These are phyloP conservation scores for Nematopogon swammerdamellus DNA, from an alignment of 2,888 invertebrate species.

Conservation along the genomic window DNA sequence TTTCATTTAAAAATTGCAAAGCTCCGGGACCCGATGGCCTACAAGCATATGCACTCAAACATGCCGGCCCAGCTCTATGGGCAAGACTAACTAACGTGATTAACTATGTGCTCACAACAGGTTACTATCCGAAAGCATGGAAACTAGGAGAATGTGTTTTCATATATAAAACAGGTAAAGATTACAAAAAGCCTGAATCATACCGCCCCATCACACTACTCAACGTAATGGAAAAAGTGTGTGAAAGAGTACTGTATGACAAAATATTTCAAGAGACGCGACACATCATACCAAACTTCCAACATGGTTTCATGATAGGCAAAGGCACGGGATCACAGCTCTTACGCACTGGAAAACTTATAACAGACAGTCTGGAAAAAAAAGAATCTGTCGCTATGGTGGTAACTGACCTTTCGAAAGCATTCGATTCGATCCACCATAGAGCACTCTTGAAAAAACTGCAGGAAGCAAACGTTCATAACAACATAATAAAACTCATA, in stretches of 20 bases:
- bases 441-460: not conserved
- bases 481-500: conserved; percentile 1
- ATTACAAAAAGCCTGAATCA: not conserved
- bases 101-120: not conserved
- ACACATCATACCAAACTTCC: not conserved
- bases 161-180: conserved; percentile 1
- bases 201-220: not conserved
- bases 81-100: not conserved
- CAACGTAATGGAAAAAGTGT: not conserved
- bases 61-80: too few relatives aligned
- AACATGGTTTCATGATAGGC: not conserved
- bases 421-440: conserved; percentile 2
- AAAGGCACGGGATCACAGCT: not conserved
- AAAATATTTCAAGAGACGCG: not conserved
- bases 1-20: not conserved
- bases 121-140: conserved; percentile 1
- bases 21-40: not conserved
- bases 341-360: not conserved
- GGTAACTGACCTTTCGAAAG: not conserved
- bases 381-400: not conserved
- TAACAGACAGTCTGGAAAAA: not conserved
- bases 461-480: not conserved
- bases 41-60: not conserved
- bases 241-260: not conserved
- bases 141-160: not conserved